phyloP scores from a whole-genome alignment of 2,113 vertebrate genomes.

The Cyprinus carpio region DNA sequence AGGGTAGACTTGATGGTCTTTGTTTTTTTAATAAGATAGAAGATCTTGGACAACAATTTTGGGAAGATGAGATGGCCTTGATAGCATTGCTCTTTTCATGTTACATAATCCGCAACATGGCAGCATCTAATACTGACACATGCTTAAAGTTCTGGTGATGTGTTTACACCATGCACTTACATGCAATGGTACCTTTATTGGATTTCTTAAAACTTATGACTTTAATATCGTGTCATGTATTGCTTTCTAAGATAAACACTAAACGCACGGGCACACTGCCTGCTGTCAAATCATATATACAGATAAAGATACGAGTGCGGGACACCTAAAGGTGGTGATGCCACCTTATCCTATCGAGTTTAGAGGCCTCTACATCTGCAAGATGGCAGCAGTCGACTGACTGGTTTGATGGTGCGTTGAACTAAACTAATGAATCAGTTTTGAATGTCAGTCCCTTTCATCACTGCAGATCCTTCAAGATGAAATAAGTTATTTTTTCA shows the following conservation, averaged over 20 bases:
- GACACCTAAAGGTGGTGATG: conserved; percentile 95
- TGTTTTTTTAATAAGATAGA: not conserved
- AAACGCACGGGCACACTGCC: conserved; percentile 93
- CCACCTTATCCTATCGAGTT: conserved; percentile 93
- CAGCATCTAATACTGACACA: not conserved
- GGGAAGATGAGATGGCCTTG: not conserved
- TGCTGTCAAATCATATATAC: conserved; percentile 95
- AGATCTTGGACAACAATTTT: too few relatives aligned
- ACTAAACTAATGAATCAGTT: not conserved
- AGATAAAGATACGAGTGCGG: conserved; percentile 92
- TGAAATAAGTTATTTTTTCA: not conserved
- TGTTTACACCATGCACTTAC: not conserved
- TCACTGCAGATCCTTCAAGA: not conserved
- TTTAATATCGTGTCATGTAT: too few relatives aligned
- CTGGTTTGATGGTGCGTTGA: conserved; percentile 88
- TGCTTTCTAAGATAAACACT: conserved; percentile 81
- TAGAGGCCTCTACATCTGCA: conserved; percentile 87
- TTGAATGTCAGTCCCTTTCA: too few relatives aligned
- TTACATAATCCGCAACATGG: not conserved
- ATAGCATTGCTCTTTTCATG: not conserved
- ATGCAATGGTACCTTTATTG: too few relatives aligned
- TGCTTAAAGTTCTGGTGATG: not conserved
- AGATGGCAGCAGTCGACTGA: conserved; percentile 95
- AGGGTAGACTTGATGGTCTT: conserved; percentile 79
- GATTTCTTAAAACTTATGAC: too few relatives aligned